phyloP scores from a whole-genome alignment of 2,888 invertebrate genomes.

The Megalurothrips usitatus region DNA sequence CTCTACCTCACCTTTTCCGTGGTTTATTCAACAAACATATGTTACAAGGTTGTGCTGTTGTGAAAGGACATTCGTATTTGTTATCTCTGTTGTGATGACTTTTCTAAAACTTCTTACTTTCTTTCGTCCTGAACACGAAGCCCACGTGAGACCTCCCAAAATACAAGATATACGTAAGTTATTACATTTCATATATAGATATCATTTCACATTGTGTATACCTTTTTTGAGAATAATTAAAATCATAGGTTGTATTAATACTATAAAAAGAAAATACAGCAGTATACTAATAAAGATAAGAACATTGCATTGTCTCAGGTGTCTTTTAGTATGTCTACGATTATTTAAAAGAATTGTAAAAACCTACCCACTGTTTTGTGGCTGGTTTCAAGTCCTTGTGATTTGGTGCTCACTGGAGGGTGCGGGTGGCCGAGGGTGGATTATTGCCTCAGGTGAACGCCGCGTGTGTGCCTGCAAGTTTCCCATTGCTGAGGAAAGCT shows the following conservation, averaged over 20 bases:
- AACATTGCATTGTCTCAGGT: slow-evolving; percentile 50
- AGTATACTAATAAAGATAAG: slow-evolving; percentile 48
- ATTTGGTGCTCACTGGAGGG: slow-evolving; percentile 30
- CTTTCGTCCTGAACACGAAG: slow-evolving; percentile 38
- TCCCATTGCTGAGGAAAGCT: not conserved
- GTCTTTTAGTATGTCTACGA: slow-evolving; percentile 34
- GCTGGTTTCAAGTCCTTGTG: slow-evolving; percentile 36
- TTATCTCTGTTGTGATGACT: slow-evolving; percentile 52
- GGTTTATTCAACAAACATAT: slow-evolving; percentile 42
- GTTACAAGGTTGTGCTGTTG: slow-evolving; percentile 52
- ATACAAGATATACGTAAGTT: slow-evolving; percentile 50
- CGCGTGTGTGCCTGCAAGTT: slow-evolving; percentile 41
- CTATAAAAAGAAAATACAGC: slow-evolving; percentile 39
- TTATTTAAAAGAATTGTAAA: slow-evolving; percentile 33
- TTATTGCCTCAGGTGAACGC: slow-evolving; percentile 36
- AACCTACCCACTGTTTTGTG: slow-evolving; percentile 40
- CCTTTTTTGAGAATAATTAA: slow-evolving; percentile 25
- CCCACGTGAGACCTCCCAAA: slow-evolving; percentile 41
- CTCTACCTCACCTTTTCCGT: slow-evolving; percentile 31
- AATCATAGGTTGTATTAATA: slow-evolving; percentile 32
- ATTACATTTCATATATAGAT: slow-evolving; percentile 42
- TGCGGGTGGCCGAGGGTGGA: slow-evolving; percentile 35
- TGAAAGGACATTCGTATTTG: slow-evolving; percentile 46
- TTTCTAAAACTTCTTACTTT: slow-evolving; percentile 45
- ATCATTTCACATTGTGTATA: slow-evolving; percentile 32